A percentile compares a stretch with the other conserved stretches of the same genome.
These are phyloP conservation scores for Pelobates fuscus DNA, from an alignment of 2,113 vertebrate genomes.

Conservation along the genomic window DNA sequence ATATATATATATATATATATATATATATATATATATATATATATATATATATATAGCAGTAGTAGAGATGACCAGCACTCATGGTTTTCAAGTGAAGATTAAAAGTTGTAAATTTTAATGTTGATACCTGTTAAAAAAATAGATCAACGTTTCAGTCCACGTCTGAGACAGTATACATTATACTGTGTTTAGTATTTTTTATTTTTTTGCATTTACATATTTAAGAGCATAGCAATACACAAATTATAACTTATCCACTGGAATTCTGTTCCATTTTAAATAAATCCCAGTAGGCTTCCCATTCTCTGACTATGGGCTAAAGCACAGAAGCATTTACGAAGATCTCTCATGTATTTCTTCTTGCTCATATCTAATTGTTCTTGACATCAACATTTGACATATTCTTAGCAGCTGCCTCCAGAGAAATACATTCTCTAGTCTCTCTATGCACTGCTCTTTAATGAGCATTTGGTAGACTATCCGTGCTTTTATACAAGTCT, in stretches of 20 bases:
- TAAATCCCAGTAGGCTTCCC: slow-evolving; percentile 5
- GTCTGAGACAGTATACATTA: no score
- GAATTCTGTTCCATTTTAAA: not conserved
- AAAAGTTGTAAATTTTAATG: no score
- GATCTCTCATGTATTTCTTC: slow-evolving; percentile 31
- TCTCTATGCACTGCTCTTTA: not conserved
- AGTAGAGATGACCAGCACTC: no score
- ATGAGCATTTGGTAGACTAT: slow-evolving; percentile 1
- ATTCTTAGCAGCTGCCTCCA: slow-evolving; percentile 15
- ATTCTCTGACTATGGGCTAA: slow-evolving; percentile 24
- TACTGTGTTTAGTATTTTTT: no score
- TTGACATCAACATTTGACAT: slow-evolving; percentile 31
- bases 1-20: no score
- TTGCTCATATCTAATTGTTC: slow-evolving; percentile 35
- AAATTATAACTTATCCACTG: slow-evolving; percentile 1
- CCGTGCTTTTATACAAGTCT: not conserved
- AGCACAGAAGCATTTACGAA: slow-evolving; percentile 15
- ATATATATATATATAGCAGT: no score
- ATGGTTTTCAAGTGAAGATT: no score
- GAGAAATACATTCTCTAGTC: not conserved
- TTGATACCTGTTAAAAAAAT: no score
- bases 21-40: no score
- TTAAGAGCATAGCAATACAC: not conserved
- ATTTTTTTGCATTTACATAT: no score
- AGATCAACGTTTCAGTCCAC: no score